Base-by-base conservation (phyloP, 2,797 vertebrate species). In the Labroides dimidiatus region DNA sequence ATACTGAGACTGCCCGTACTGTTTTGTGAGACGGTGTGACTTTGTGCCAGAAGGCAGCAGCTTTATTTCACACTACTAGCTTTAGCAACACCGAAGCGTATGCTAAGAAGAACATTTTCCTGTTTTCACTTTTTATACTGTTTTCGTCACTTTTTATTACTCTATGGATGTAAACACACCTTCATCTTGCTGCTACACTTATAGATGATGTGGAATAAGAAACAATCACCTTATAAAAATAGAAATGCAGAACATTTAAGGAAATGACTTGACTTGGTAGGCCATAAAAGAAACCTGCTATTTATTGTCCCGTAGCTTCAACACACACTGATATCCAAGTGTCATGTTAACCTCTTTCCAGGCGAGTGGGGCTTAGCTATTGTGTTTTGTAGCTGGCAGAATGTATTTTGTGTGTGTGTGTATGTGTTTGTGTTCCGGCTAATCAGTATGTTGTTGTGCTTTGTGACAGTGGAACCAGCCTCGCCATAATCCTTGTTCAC, bases 21-120 rank as follows among this genome's bases (percentile, higher is more conserved):
- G 78, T 75, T 90, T 84, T 86, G 80, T 82, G 80, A 78, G 59
- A 54, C 24, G 19, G 49, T 64, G 60, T 45, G 72, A 82, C 49
- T 80, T 69, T 56, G 62, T 81, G 87, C 86, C 89, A 84, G 77
- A 75, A 86, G 82, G 88, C 82, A 84, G 57, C 60, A 65, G 79
- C 75, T 88, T 84, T 64, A 54, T 42, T 82, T 70, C 69, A 42
- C 67, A 82, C 21, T 72, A 75, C 80, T 71, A 67, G 55, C 72
- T 77, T 42, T 12, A 53, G 57, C 41, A 73, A 61, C 77, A 79
- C 55, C 60, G 64, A 52, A 83, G 72, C 72, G n/a, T 57, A 69
- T 69, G 55, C 16, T 10, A 47, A 14, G 20, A 44, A 3, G 10
- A 30, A 33, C 19, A 17, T 23, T 11, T 27, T 39, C 36, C 51